phyloP scores from a whole-genome alignment of 2,888 invertebrate species.

The Cremastinae sp. region DNA sequence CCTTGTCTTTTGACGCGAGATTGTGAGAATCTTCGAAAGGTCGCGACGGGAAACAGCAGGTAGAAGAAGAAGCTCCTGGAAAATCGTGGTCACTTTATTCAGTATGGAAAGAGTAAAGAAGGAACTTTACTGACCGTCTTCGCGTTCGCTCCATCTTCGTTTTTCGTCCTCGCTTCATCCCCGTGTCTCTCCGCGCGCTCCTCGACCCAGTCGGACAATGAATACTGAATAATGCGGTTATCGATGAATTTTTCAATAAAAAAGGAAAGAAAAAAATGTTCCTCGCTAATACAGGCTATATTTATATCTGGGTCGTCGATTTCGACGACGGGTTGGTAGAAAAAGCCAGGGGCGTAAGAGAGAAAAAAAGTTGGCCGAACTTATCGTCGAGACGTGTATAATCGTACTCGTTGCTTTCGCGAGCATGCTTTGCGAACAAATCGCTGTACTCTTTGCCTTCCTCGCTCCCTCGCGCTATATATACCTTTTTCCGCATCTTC shows the following conservation, averaged over 20 bases:
- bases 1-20: too few species aligned
- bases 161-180: neutral
- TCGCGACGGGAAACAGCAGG: too few species aligned
- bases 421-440: conserved; percentile 30
- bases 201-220: conserved; percentile 8
- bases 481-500: too few species aligned
- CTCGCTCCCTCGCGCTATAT: too few species aligned
- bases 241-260: conserved; percentile 2
- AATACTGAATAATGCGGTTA: neutral
- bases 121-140: too few species aligned
- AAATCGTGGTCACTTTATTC: too few species aligned
- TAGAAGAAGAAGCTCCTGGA: too few species aligned
- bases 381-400: conserved; percentile 45
- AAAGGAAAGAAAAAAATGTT: neutral
- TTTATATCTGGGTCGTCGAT: neutral
- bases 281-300: neutral
- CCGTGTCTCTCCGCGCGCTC: too few species aligned
- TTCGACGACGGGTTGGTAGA: conserved; percentile 8
- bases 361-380: conserved; percentile 5
- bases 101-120: too few species aligned
- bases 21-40: too few species aligned
- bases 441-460: conserved; percentile 26
- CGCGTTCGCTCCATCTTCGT: neutral
- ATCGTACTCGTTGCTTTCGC: conserved; percentile 20
- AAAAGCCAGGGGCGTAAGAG: neutral